Percentiles rank a stretch among this genome's conserved stretches.
phyloP scores from a whole-genome alignment of 2,113 vertebrate species.

The Rhombomys opimus region DNA sequence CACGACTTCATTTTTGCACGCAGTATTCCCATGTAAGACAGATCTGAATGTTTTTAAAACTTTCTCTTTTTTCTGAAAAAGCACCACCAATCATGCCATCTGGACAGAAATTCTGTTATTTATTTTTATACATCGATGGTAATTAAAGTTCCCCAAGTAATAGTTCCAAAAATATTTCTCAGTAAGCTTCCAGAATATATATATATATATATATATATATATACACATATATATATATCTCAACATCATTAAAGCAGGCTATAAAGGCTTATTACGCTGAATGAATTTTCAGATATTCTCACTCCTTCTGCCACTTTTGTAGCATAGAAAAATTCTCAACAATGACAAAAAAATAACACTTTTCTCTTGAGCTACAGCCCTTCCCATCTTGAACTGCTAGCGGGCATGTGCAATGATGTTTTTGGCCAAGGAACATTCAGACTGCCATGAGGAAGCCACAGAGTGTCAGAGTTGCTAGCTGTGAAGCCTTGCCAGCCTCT shows the following conservation, averaged over 20 bases:
- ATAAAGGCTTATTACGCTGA: background rate
- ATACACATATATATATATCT: background rate
- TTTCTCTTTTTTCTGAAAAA: conserved; percentile 68
- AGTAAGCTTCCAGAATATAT: conserved; percentile 70
- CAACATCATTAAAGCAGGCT: conserved; percentile 3
- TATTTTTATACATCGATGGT: conserved; percentile 82
- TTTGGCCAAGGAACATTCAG: conserved; percentile 33
- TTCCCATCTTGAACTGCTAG: conserved; percentile 44
- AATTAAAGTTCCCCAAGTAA: conserved; percentile 80
- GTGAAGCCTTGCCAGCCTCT: conserved; percentile 13
- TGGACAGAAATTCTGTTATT: conserved; percentile 84
- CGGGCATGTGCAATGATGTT: conserved; percentile 19
- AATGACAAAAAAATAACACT: conserved; percentile 14
- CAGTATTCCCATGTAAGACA: conserved; percentile 47
- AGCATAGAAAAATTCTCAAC: background rate
- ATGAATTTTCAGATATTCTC: conserved; percentile 40
- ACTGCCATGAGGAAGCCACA: background rate
- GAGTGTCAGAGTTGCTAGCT: conserved; percentile 21
- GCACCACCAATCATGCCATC: conserved; percentile 81
- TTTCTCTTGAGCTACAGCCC: background rate
- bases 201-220: background rate
- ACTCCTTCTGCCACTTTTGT: conserved; percentile 28
- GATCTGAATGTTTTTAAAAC: conserved; percentile 58
- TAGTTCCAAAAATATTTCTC: conserved; percentile 74
- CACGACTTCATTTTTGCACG: conserved; percentile 42